A percentile compares a stretch with the other conserved stretches of the same genome.
These are phyloP conservation scores for Enteromius anoplus DNA, from an alignment of 2,797 vertebrate species.

Conservation along the genomic window DNA sequence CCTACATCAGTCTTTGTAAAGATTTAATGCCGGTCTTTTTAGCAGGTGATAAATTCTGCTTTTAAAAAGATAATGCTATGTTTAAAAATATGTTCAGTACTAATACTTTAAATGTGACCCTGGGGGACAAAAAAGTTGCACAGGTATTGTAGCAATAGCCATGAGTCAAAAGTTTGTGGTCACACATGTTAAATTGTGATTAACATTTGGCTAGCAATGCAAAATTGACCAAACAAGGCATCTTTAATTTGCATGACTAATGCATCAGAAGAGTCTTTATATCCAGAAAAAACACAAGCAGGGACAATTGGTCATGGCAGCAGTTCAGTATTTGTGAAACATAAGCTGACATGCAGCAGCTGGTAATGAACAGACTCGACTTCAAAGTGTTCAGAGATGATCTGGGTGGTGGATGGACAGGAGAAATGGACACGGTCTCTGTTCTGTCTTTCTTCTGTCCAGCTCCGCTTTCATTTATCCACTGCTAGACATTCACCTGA, in stretches of 20 bases:
- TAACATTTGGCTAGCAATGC: background rate
- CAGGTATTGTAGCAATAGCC: no score
- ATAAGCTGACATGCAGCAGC: constrained; percentile 24
- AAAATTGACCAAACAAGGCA: background rate
- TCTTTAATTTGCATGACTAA: background rate
- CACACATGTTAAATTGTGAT: background rate
- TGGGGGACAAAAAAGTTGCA: no score
- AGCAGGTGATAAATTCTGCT: background rate
- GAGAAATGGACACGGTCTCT: background rate
- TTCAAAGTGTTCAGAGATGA: constrained; percentile 13
- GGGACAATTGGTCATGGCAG: constrained; percentile 18
- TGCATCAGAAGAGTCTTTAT: constrained; percentile 1
- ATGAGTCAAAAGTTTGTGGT: no score
- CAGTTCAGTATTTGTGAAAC: constrained; percentile 16
- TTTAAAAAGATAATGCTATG: background rate
- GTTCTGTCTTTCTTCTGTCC: constrained; percentile 3
- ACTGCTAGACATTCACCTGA: background rate
- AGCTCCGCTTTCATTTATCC: background rate
- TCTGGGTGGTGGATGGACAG: background rate
- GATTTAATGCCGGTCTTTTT: background rate
- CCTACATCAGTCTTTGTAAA: background rate
- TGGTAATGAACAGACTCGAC: constrained; percentile 20
- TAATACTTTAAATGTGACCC: no score
- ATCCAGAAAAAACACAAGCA: background rate
- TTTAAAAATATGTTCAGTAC: background rate